Evolutionary conservation across 1,140 invertebrate genomes (phyloP).

Genomic region (Protaetia brevitarsis): DNA sequence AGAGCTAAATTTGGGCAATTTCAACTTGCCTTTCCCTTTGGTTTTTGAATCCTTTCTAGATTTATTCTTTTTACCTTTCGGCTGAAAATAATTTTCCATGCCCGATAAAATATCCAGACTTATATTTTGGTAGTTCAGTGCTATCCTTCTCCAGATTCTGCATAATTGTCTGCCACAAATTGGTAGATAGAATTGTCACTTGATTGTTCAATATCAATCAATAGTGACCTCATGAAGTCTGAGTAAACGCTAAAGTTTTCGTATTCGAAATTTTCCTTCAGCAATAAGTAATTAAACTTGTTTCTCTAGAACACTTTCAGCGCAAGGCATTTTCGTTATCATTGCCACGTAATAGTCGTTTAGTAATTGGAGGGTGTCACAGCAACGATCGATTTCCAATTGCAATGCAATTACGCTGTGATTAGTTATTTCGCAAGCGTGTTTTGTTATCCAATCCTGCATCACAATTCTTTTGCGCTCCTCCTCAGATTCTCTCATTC

Average conservation of each 20-base stretch:
- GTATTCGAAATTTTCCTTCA: slow-evolving; percentile 6
- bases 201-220: background rate
- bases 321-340: slow-evolving; percentile 41
- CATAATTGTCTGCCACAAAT: background rate
- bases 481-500: slow-evolving; percentile 52
- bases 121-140: background rate
- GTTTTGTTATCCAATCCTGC: slow-evolving; percentile 53
- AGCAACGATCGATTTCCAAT: slow-evolving; percentile 56
- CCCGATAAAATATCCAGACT: background rate
- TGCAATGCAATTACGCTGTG: slow-evolving; percentile 55
- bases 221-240: background rate
- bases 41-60: background rate
- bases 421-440: slow-evolving; percentile 53
- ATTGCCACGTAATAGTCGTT: slow-evolving; percentile 57
- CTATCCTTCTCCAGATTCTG: background rate
- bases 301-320: slow-evolving; percentile 1
- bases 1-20: slow-evolving; percentile 25
- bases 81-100: slow-evolving; percentile 17
- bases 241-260: background rate
- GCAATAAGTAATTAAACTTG: background rate
- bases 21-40: slow-evolving; percentile 11
- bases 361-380: slow-evolving; percentile 52
- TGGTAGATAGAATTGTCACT: background rate
- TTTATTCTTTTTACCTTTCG: slow-evolving; percentile 11
- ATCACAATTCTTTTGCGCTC: slow-evolving; percentile 51